phyloP scores from a whole-genome alignment of 1,140 invertebrate species.

The Chelonus insularis region DNA sequence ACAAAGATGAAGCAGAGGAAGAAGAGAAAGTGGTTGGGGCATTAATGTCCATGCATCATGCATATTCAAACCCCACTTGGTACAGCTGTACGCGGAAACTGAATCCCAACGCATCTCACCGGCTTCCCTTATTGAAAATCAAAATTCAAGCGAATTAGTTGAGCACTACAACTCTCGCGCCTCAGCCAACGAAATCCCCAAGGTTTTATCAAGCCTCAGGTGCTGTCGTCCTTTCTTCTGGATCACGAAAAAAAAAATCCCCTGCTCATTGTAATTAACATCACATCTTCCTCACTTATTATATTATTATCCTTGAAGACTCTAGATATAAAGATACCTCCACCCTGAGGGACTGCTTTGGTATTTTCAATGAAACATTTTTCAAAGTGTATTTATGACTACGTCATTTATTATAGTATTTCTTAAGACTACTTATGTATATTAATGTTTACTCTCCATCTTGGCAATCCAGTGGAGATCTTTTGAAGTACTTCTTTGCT shows the following conservation, averaged over 20 bases:
- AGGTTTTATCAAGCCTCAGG: slow-evolving; percentile 6
- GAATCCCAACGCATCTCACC: slow-evolving; percentile 53
- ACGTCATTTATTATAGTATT: not conserved
- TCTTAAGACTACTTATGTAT: not conserved
- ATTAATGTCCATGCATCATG: slow-evolving; percentile 61
- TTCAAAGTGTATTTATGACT: not conserved
- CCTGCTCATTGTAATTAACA: not conserved
- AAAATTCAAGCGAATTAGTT: slow-evolving; percentile 52
- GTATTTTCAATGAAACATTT: not conserved
- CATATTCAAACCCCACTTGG: slow-evolving; percentile 57
- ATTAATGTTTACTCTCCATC: not conserved
- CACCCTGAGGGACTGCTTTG: not conserved
- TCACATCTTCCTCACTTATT: not conserved
- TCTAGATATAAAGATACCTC: not conserved
- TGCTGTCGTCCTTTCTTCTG: not conserved
- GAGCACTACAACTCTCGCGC: slow-evolving; percentile 9
- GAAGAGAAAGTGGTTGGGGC: slow-evolving; percentile 35
- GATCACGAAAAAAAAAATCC: not conserved
- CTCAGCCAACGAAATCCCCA: slow-evolving; percentile 7
- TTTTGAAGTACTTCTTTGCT: not conserved
- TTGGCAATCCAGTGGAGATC: not conserved
- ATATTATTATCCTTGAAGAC: not conserved
- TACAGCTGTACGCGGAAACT: slow-evolving; percentile 57
- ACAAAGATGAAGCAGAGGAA: slow-evolving; percentile 40
- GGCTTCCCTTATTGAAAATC: slow-evolving; percentile 52